Evolutionary conservation across 2,113 vertebrate genomes (phyloP).

Genomic region (Orycteropus afer): DNA sequence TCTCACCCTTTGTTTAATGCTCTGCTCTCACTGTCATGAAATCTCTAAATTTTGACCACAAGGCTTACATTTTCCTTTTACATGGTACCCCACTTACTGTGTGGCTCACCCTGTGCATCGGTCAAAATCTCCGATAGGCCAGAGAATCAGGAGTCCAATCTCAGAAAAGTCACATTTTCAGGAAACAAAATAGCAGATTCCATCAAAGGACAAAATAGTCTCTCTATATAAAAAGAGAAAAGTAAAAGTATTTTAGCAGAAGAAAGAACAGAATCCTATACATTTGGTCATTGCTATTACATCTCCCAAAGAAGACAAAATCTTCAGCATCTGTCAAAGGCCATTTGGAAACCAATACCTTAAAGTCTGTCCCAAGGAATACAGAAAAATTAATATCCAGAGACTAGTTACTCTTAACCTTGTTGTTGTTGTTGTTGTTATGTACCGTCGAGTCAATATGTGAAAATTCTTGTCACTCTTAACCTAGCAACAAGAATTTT

Average conservation of each 20-base stretch:
- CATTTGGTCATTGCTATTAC: not conserved
- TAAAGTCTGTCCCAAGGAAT: not conserved
- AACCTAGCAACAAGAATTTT: not conserved
- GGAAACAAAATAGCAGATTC: not conserved
- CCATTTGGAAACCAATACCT: not conserved
- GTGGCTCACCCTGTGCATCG: no score
- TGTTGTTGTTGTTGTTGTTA: no score
- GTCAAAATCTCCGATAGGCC: not conserved
- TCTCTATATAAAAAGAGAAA: not conserved
- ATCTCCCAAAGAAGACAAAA: not conserved
- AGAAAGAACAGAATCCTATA: not conserved
- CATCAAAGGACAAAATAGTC: not conserved
- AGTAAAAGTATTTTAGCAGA: not conserved
- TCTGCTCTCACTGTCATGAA: not conserved
- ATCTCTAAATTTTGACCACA: not conserved
- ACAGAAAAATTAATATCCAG: not conserved
- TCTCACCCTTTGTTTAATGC: not conserved
- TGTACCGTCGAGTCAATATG: no score
- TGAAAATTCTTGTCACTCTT: no score
- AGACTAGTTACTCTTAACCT: not conserved
- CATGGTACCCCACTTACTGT: not conserved
- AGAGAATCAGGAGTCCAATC: not conserved
- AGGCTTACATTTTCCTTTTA: not conserved
- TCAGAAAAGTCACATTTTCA: not conserved
- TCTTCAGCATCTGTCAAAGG: not conserved